Base-by-base conservation (phyloP, 2,888 invertebrate genomes). In the Podotricha telesiphe region DNA sequence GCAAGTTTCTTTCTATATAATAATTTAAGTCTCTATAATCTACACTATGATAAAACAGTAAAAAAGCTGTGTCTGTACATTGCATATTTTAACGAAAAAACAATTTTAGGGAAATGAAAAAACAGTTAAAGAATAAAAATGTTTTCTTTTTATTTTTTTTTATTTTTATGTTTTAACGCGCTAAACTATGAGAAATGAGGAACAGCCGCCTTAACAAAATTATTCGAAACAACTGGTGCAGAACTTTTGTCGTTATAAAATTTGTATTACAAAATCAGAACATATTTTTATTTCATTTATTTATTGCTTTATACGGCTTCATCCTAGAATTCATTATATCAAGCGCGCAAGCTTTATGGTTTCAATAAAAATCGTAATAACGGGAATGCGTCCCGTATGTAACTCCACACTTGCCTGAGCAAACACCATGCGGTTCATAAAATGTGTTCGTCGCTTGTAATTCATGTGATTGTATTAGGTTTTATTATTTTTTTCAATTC, bases 301-400 rank as follows among this genome's bases (percentile, higher is more conserved):
- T 62, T 50, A 62, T 50, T 50, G 62, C 62, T 19, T 50, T 19
- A 28, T 67, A 67, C n/a, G 62, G 45, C 34, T 42, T 67, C 45
- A 47, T 53, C n/a, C 20, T 47, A 15, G 37, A 55, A 62, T 55
- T 62, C 61, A 62, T 62, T 67, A 37, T 62, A 53, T 61, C 61
- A 67, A 42, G 34, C 59, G 59, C 19, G 17, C 61, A 19, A 53
- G 47, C 53, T 67, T 67, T 67, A 67, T 61, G 67, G 67, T 55
- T 53, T 62, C 61, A 67, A 67, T 67, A 62, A 62, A 67, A 67
- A 62, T 47, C 17, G 67, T 62, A 67, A 61, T 67, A 67, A 67
- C 67, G 17, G 67, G 47, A 61, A 62, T 34, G 47, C 42, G 45
- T 62, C 51, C 42, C 67, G 51, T 67, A 51, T n/a, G 45, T 45